Evolutionary conservation across 2,888 invertebrate species (phyloP), one percentile per base, ranked within the genome.

Genomic region (Macrosoma leucophasiata): DNA sequence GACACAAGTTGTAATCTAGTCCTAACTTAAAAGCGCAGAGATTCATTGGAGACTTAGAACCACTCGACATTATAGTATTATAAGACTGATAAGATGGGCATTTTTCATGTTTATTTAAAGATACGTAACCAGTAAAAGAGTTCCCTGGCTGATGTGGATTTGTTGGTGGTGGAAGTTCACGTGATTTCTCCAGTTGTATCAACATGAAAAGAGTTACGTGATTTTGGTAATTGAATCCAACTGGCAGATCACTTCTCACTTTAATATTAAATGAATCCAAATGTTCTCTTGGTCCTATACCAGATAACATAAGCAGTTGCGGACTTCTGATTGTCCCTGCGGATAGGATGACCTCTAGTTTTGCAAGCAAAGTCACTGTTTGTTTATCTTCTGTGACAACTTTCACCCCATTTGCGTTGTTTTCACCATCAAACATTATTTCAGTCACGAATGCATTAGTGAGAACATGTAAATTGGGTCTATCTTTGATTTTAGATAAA

Each of bases 211-310:
- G 51, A 50, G 39, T 62, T 77, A 42, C 35, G 10, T 66, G 67
- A 32, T 68, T 66, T 29, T 62, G 58, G 7, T 63, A 41, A 29
- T 64, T 63, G 37, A 58, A 43, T 1, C 68, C 68, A 20, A 68
- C 66, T 12, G 66, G 62, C 19, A 66, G 43, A 38, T 67, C 49
- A 1, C 51, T 45, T 25, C 58, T 6, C 1, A 61, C 48, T 28
- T 54, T 28, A 33, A 68, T 65, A 6, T 45, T 39, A 22, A 59
- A 45, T 15, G 44, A 37, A 20, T 55, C 38, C n/a, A 67, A 43
- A 40, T 62, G 58, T 7, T 52, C 40, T 32, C 43, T 50, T 5
- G 63, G 62, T 22, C 67, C 67, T 4, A 68, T 46, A 24, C 67
- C 67, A 9, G 67, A 67, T 8, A 65, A 29, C 58, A 66, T 62